Evolutionary conservation across 1,140 invertebrate genomes (phyloP).

Genomic region (Monomorium pharaonis): DNA sequence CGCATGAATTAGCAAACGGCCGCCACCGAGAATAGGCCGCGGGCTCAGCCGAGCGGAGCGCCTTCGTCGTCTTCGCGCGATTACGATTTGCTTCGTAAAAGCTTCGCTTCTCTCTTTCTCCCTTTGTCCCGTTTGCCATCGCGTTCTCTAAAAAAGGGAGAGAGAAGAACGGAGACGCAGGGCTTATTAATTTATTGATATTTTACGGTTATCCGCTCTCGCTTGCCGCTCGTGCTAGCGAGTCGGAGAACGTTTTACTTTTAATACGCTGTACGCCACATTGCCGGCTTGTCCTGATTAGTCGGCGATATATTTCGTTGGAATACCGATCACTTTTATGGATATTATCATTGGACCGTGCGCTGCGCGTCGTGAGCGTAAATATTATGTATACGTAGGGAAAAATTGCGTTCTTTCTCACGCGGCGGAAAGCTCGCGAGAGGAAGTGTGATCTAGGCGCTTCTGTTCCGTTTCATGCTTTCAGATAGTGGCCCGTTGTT

Average conservation of each 20-base stretch:
- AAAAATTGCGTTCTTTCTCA: not conserved
- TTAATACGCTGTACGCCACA: constrained; percentile 21
- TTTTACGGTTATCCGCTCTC: constrained; percentile 8
- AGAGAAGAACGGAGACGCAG: not conserved
- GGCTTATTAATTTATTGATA: constrained; percentile 49
- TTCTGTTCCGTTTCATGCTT: not conserved
- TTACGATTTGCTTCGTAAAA: constrained; percentile 8
- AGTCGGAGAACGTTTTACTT: not conserved
- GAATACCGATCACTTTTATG: not conserved
- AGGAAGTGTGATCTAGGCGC: not conserved
- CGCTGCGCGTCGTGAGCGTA: not conserved
- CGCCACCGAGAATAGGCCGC: constrained; percentile 57
- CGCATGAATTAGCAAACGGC: constrained; percentile 71
- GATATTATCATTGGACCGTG: not conserved
- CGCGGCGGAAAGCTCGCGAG: not conserved
- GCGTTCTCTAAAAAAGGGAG: not conserved
- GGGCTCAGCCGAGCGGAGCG: constrained; percentile 37
- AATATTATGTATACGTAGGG: not conserved
- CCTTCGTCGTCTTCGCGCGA: constrained; percentile 33
- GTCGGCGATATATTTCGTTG: not conserved
- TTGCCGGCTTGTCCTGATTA: not conserved
- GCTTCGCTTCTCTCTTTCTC: too few relatives aligned
- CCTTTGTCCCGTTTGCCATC: too few relatives aligned
- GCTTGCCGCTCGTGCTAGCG: not conserved
- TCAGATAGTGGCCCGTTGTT: not conserved